Evolutionary conservation across 2,113 vertebrate species (phyloP), one percentile per base, ranked within the genome.

Genomic region (Lota lota): DNA sequence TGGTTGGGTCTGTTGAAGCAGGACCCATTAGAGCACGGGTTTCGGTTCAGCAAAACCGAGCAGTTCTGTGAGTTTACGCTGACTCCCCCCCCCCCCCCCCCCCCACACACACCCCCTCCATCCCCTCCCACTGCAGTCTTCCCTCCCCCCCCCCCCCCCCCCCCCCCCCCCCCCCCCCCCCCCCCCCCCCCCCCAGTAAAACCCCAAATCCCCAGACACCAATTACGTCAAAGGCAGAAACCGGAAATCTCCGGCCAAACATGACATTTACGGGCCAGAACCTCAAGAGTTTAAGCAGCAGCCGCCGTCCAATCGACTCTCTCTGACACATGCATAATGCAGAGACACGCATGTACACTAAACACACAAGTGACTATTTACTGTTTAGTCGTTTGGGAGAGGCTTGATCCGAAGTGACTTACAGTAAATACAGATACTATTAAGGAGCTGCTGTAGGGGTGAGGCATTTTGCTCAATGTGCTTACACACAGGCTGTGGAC

Each of bases 231-330:
- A 88, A 84, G 86, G 79, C 72, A 83, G 85, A 87, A 89, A 79
- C 36, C 83, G 88, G 86, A 90, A 90, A 90, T 86, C 86, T 87
- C 83, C 73, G 66, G 80, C 81, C 86, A 89, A 88, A 89, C 88
- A 87, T 90, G 89, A 90, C 87, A 90, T 90, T 90, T 89, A 90
- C 86, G 86, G 88, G 77, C 86, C 62, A 79, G 76, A 84, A 70
- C 18, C 81, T 85, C 75, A 78, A 75, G 75, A 76, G 76, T 84
- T 83, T 82, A 80, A 83, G 78, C 80, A 78, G 64, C 68, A 47
- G 65, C 61, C 64, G 18, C 15, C 53, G 15, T 40, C 36, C 68
- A 36, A 20, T 64, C 77, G 69, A 60, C 18, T 61, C 66, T 66
- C 67, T 53, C 63, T 66, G 63, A 67, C 54, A 65, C 66, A 70